Conservation (phyloP, 1,140 invertebrate species). For the Amyelois transitella region DNA sequence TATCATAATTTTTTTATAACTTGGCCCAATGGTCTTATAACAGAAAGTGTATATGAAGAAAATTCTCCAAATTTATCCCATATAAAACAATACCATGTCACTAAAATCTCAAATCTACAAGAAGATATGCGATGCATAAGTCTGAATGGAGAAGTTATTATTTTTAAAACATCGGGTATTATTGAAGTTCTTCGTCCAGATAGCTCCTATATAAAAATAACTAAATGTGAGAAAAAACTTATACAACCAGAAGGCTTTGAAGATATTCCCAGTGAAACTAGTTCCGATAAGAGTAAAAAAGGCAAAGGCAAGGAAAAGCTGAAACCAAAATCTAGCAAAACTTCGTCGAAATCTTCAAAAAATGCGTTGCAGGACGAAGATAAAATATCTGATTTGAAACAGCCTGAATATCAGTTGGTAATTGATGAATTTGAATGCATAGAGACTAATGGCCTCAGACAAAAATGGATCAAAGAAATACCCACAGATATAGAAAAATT, state of each 20-base stretch:
- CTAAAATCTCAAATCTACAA: slow-evolving; percentile 21
- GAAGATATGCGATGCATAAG: slow-evolving; percentile 61
- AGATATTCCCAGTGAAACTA: slow-evolving; percentile 22
- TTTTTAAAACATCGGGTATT: slow-evolving; percentile 46
- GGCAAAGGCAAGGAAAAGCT: slow-evolving; percentile 31
- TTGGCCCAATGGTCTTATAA: slow-evolving; percentile 71
- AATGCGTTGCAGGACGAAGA: slow-evolving; percentile 26
- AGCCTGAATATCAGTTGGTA: slow-evolving; percentile 34
- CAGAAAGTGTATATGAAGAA: slow-evolving; percentile 60
- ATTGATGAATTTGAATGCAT: slow-evolving; percentile 57
- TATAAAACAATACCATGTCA: slow-evolving; percentile 65
- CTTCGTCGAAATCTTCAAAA: slow-evolving; percentile 39
- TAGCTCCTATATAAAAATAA: slow-evolving; percentile 45
- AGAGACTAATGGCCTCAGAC: slow-evolving; percentile 41
- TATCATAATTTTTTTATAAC: slow-evolving; percentile 63
- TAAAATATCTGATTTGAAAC: slow-evolving; percentile 16
- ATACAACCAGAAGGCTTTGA: slow-evolving; percentile 19
- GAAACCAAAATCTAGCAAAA: slow-evolving; percentile 38
- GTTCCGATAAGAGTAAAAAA: slow-evolving; percentile 48
- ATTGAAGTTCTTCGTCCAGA: slow-evolving; percentile 53
- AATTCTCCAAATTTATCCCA: slow-evolving; percentile 60
- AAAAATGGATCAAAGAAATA: slow-evolving; percentile 39
- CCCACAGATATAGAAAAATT: slow-evolving; percentile 60
- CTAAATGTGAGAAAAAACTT: slow-evolving; percentile 40
- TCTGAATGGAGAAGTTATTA: slow-evolving; percentile 58